Evolutionary conservation across 1,140 invertebrate species (phyloP).

Genomic region (Heliconius hermathena): DNA sequence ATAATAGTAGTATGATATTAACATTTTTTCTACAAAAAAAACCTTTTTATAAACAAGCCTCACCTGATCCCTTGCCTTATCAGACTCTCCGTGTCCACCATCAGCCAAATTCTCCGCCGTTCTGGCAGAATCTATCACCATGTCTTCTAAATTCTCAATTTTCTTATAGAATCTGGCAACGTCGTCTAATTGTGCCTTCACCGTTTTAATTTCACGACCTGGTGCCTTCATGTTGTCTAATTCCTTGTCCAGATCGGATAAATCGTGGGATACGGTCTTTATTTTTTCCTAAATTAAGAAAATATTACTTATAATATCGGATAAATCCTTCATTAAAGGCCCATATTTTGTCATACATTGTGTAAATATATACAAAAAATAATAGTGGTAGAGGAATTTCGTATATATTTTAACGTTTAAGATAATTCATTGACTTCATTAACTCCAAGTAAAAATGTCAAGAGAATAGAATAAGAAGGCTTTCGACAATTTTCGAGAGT

Average conservation of each 20-base stretch:
- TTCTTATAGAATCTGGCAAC: slow-evolving; percentile 86
- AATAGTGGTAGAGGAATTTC: too few relatives aligned
- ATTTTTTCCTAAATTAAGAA: slow-evolving; percentile 85
- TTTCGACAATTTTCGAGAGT: too few relatives aligned
- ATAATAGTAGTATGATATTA: too few relatives aligned
- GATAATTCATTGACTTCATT: too few relatives aligned
- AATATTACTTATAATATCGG: too few relatives aligned
- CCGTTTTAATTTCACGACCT: slow-evolving; percentile 92
- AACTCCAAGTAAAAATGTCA: too few relatives aligned
- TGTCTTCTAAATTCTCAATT: slow-evolving; percentile 85
- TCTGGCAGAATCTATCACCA: slow-evolving; percentile 87
- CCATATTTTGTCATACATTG: too few relatives aligned
- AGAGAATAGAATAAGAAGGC: too few relatives aligned
- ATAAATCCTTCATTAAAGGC: too few relatives aligned
- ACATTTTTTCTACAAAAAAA: too few relatives aligned
- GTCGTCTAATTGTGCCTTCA: slow-evolving; percentile 93
- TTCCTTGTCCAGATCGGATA: slow-evolving; percentile 91
- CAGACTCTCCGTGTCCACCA: slow-evolving; percentile 91
- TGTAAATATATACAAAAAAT: too few relatives aligned
- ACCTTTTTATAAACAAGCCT: slow-evolving; percentile 13
- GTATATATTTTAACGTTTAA: too few relatives aligned
- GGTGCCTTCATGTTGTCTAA: slow-evolving; percentile 92
- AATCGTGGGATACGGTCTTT: slow-evolving; percentile 88
- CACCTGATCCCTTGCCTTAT: slow-evolving; percentile 87
- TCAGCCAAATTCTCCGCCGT: slow-evolving; percentile 90